These are phyloP conservation scores for Gnathonemus longibarbis DNA, from an alignment of 2,113 vertebrate species.

Conservation along the genomic window DNA sequence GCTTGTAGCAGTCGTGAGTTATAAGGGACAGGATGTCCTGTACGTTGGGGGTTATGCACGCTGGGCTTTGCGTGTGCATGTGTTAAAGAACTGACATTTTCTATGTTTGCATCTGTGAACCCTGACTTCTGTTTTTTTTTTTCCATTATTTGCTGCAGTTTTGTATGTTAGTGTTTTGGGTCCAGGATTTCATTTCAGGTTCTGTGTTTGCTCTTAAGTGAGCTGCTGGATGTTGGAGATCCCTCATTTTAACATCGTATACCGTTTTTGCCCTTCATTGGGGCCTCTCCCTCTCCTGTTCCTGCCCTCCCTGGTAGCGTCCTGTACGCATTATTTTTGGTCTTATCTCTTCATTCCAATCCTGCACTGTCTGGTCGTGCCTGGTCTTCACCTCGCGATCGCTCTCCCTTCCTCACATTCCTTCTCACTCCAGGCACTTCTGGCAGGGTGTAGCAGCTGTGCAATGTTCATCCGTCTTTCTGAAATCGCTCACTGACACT, in stretches of 20 bases:
- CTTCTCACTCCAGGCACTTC: neutral
- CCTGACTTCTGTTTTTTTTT: constrained; percentile 4
- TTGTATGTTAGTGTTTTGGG: neutral
- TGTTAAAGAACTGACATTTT: neutral
- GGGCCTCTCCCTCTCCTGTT: no score
- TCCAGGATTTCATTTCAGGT: neutral
- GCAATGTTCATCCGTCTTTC: neutral
- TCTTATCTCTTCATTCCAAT: neutral
- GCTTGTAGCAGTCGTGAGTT: neutral
- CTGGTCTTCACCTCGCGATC: neutral
- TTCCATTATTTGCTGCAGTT: neutral
- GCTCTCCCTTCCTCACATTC: neutral
- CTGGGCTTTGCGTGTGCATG: neutral
- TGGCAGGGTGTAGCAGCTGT: neutral
- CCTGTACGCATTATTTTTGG: neutral
- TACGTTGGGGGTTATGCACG: neutral
- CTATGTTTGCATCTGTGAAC: neutral
- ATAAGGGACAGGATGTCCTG: neutral
- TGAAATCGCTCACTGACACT: neutral
- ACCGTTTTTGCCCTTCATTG: neutral
- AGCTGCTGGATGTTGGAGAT: neutral
- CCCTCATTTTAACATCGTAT: neutral
- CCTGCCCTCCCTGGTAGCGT: neutral
- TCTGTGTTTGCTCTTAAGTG: neutral
- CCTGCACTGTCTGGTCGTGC: neutral